These are phyloP conservation scores for Drymonia ruficornis DNA, from an alignment of 2,888 invertebrate genomes.

Conservation along the genomic window DNA sequence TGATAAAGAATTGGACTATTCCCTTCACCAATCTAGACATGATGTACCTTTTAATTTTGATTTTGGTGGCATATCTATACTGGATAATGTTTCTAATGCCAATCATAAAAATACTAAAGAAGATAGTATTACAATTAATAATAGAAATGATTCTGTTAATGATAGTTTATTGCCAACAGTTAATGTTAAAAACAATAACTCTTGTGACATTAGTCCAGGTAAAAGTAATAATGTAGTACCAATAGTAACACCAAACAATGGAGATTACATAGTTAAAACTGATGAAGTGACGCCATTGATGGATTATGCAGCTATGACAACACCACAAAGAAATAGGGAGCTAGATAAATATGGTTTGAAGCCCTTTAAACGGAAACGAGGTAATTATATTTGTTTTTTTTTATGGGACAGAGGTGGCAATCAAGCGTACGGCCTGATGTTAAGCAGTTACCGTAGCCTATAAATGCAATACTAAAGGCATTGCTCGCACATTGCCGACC, in stretches of 20 bases:
- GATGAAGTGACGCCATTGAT: slow-evolving; percentile 84
- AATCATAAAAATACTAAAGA: slow-evolving; percentile 4
- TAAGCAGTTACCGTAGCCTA: too few species aligned
- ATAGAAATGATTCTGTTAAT: slow-evolving; percentile 8
- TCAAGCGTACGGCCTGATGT: too few species aligned
- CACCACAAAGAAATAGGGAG: slow-evolving; percentile 83
- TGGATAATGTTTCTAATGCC: slow-evolving; percentile 41
- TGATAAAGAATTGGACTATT: slow-evolving; percentile 88
- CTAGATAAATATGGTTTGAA: slow-evolving; percentile 88
- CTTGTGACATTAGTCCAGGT: background rate
- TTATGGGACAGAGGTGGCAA: too few species aligned
- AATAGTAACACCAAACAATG: slow-evolving; percentile 66
- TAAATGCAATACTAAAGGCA: too few species aligned
- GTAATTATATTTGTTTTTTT: slow-evolving; percentile 47
- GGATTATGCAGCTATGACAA: slow-evolving; percentile 83
- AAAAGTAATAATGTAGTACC: slow-evolving; percentile 21
- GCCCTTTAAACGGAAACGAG: slow-evolving; percentile 86
- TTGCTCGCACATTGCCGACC: too few species aligned
- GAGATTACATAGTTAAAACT: slow-evolving; percentile 80
- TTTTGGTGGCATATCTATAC: slow-evolving; percentile 52
- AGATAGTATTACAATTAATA: slow-evolving; percentile 15
- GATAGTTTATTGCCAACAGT: slow-evolving; percentile 31
- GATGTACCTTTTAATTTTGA: slow-evolving; percentile 47
- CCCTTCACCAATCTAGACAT: slow-evolving; percentile 67
- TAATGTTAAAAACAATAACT: slow-evolving; percentile 14